Conservation (phyloP, 2,113 vertebrate genomes). For the Numenius arquata region DNA sequence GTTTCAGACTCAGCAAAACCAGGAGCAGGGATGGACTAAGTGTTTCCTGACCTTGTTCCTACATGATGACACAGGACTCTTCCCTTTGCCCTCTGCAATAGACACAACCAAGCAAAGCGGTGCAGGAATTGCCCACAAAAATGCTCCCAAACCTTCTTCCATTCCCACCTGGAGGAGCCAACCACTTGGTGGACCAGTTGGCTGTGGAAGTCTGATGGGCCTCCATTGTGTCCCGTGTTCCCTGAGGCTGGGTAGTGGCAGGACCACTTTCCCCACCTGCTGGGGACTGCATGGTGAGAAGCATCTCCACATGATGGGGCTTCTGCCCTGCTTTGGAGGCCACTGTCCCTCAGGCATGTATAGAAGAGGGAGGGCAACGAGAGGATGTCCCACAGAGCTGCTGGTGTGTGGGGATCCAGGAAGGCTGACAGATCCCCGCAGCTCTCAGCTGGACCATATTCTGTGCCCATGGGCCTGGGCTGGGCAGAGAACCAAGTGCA, state of each 20-base stretch:
- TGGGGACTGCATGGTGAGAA: background rate
- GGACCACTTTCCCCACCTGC: background rate
- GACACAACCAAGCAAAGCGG: background rate
- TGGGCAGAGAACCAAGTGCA: background rate
- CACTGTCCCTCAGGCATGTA: background rate
- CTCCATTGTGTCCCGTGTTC: fast-evolving
- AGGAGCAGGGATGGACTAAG: background rate
- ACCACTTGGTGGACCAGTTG: background rate
- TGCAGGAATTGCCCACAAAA: background rate
- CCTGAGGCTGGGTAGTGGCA: background rate
- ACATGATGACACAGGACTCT: background rate
- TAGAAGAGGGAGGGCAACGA: background rate
- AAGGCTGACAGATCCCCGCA: fast-evolving
- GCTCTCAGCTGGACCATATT: background rate
- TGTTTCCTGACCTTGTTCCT: slow-evolving; percentile 18
- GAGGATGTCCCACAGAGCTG: background rate
- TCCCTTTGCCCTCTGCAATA: background rate
- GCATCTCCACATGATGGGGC: background rate
- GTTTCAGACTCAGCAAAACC: slow-evolving; percentile 47
- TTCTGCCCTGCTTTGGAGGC: background rate
- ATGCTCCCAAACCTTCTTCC: background rate
- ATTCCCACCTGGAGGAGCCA: background rate
- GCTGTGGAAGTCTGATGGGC: background rate
- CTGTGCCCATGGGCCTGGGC: background rate
- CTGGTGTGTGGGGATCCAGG: background rate